These are phyloP conservation scores for Cettia cetti DNA, from an alignment of 2,113 vertebrate genomes.

Conservation along the genomic window DNA sequence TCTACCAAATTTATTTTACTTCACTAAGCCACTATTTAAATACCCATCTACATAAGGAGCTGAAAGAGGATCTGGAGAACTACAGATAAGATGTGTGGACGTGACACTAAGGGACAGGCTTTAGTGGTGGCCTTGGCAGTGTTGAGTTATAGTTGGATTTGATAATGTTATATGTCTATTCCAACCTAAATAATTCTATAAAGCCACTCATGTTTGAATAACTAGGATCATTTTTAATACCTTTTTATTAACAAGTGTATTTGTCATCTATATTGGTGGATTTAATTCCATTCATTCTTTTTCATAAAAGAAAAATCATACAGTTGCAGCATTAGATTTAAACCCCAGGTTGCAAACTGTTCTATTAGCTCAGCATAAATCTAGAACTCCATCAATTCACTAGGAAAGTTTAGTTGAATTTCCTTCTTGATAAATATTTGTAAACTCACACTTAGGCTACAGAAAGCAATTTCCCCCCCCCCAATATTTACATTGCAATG, in stretches of 20 bases:
- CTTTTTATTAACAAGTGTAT: not conserved
- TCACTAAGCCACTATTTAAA: not conserved
- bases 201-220: not conserved
- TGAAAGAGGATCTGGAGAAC: not conserved
- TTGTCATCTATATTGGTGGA: not conserved
- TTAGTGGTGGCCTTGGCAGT: not conserved
- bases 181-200: not conserved
- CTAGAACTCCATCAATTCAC: not conserved
- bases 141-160: not conserved
- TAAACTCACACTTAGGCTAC: not conserved
- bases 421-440: slow-evolving; percentile 13
- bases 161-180: not conserved
- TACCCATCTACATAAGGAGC: not conserved
- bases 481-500: not conserved
- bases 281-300: not conserved
- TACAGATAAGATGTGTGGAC: accelerated
- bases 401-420: slow-evolving; percentile 14
- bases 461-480: not conserved
- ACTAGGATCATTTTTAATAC: not conserved
- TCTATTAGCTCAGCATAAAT: not conserved
- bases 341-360: not conserved
- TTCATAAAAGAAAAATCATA: not conserved
- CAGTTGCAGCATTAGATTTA: not conserved
- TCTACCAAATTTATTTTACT: not conserved
- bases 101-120: not conserved